phyloP scores from a whole-genome alignment of 2,797 vertebrate genomes.

The Hoplostethus mediterraneus region DNA sequence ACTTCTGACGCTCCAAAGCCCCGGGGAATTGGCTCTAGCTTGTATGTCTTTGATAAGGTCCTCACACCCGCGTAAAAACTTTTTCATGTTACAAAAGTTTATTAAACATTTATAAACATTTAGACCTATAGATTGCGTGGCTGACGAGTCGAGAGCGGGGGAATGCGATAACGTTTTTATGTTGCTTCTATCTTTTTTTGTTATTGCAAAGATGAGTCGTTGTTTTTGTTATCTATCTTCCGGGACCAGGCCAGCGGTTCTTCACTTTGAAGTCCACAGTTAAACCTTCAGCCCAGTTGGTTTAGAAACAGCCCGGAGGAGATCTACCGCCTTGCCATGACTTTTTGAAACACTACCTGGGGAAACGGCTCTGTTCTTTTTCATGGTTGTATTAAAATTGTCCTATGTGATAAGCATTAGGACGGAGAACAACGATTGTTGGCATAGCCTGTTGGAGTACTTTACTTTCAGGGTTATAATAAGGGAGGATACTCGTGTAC shows the following conservation, averaged over 20 bases:
- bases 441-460: conserved; percentile 57
- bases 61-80: conserved; percentile 87
- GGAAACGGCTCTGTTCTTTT: conserved; percentile 43
- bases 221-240: conserved; percentile 83
- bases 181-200: rapidly evolving
- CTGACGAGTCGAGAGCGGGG: too few species aligned
- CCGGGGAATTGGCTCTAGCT: conserved; percentile 88
- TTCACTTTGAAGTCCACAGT: conserved; percentile 92
- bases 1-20: conserved; percentile 84
- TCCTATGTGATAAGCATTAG: conserved; percentile 51
- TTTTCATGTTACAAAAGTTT: conserved; percentile 47
- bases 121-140: rapidly evolving
- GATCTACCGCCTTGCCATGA: conserved; percentile 78
- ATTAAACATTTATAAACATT: not conserved
- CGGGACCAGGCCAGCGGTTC: conserved; percentile 89
- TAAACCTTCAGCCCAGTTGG: conserved; percentile 89
- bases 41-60: conserved; percentile 95
- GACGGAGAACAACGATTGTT: conserved; percentile 44
- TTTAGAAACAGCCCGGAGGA: conserved; percentile 88
- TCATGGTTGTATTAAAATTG: conserved; percentile 39
- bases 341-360: conserved; percentile 81
- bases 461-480: conserved; percentile 52
- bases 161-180: too few species aligned
- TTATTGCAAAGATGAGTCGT: conserved; percentile 32
- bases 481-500: conserved; percentile 62